Conservation (phyloP, 2,113 vertebrate genomes). For the Phrynosoma platyrhinos region DNA sequence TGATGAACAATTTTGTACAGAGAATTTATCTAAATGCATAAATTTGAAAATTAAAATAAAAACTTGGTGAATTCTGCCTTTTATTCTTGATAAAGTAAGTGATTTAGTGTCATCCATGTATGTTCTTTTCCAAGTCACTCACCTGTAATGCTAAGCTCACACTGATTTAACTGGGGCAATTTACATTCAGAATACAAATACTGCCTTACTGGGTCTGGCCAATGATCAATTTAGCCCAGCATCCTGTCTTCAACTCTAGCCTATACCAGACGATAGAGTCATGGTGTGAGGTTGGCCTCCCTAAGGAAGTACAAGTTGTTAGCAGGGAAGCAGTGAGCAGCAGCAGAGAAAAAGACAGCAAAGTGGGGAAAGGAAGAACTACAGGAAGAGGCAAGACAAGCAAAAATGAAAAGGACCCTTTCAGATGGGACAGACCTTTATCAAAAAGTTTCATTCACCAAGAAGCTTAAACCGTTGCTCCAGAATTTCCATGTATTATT, state of each 20-base stretch:
- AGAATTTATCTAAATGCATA: slow-evolving; percentile 6
- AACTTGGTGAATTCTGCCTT: slow-evolving; percentile 10
- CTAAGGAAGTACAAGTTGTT: slow-evolving; percentile 37
- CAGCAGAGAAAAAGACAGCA: slow-evolving; percentile 10
- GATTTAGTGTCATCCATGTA: slow-evolving; percentile 24
- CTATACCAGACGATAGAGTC: slow-evolving; percentile 22
- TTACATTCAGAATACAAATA: slow-evolving; percentile 34
- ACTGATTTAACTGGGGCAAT: slow-evolving; percentile 26
- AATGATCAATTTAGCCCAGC: slow-evolving; percentile 35
- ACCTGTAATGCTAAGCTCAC: slow-evolving; percentile 34
- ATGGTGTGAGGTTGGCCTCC: slow-evolving; percentile 30
- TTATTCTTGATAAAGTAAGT: background rate
- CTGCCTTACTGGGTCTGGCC: slow-evolving; percentile 33
- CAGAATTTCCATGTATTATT: slow-evolving; percentile 2
- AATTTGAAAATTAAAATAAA: slow-evolving; percentile 8
- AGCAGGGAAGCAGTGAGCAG: slow-evolving; percentile 30
- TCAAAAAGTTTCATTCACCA: background rate
- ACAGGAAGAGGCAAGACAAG: slow-evolving; percentile 12
- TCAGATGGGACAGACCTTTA: slow-evolving; percentile 10
- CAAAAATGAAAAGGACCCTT: slow-evolving; percentile 17
- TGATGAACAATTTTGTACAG: background rate
- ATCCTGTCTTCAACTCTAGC: slow-evolving; percentile 29
- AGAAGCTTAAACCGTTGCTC: background rate
- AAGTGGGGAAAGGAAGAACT: slow-evolving; percentile 11
- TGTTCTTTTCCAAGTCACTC: slow-evolving; percentile 4